Percentiles rank a stretch among this genome's conserved stretches.
Evolutionary conservation across 2,888 invertebrate species (phyloP).

Genomic region (Macrosiphum euphorbiae): DNA sequence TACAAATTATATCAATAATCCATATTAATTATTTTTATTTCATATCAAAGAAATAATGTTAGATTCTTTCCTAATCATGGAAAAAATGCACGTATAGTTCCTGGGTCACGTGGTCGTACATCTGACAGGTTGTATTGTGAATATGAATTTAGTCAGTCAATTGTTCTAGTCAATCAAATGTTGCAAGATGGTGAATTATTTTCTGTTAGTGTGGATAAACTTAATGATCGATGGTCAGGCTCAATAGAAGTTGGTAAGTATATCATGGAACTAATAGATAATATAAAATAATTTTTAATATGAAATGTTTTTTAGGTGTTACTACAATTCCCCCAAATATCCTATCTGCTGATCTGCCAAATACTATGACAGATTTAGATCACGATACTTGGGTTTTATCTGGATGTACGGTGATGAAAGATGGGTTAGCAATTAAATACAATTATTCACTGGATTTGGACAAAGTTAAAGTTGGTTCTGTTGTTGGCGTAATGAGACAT

Average conservation of each 20-base stretch:
- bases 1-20: background rate
- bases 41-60: slow-evolving; percentile 71
- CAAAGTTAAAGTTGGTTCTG: slow-evolving; percentile 80
- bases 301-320: slow-evolving; percentile 75
- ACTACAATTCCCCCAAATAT: slow-evolving; percentile 92
- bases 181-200: slow-evolving; percentile 92
- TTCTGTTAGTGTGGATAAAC: slow-evolving; percentile 89
- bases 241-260: slow-evolving; percentile 85
- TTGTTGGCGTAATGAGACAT: slow-evolving; percentile 84
- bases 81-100: slow-evolving; percentile 82
- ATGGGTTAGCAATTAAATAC: slow-evolving; percentile 86
- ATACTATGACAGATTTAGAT: slow-evolving; percentile 91
- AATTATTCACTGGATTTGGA: slow-evolving; percentile 90
- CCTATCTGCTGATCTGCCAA: slow-evolving; percentile 79
- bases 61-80: slow-evolving; percentile 91
- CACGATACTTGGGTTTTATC: slow-evolving; percentile 94
- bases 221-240: slow-evolving; percentile 94
- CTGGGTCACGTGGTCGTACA: slow-evolving; percentile 83
- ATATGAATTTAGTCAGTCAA: slow-evolving; percentile 95
- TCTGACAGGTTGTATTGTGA: slow-evolving; percentile 88
- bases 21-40: slow-evolving; percentile 73
- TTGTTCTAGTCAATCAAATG: slow-evolving; percentile 90
- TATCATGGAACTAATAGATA: slow-evolving; percentile 15
- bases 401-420: slow-evolving; percentile 89
- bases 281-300: background rate